Percentiles rank a stretch among this genome's conserved stretches.
phyloP scores from a whole-genome alignment of 1,140 invertebrate species.

The Hyles vespertilio region DNA sequence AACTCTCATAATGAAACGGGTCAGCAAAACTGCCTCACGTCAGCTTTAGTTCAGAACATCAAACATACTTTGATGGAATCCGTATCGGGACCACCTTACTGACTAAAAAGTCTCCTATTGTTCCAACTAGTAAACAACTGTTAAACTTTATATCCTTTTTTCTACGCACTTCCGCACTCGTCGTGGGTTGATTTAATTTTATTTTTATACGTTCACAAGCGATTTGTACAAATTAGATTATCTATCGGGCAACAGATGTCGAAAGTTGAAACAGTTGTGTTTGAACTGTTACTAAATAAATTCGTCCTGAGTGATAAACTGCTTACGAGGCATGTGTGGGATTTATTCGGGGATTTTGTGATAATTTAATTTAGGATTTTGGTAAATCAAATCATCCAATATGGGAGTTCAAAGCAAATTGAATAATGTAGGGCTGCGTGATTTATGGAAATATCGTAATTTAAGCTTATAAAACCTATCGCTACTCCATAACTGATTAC shows the following conservation, averaged over 20 bases:
- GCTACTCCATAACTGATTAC: too few relatives aligned
- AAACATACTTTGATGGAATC: too few relatives aligned
- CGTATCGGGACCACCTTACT: too few relatives aligned
- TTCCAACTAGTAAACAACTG: conserved; percentile 10
- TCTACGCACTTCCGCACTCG: conserved; percentile 12
- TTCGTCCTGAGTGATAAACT: too few relatives aligned
- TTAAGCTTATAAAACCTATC: too few relatives aligned
- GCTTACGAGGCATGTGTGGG: conserved; percentile 1
- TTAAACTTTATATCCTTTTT: conserved; percentile 17
- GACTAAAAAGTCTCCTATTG: too few relatives aligned
- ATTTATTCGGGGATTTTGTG: not conserved
- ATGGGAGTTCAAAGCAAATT: too few relatives aligned
- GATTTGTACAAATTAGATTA: conserved; percentile 55
- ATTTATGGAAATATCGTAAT: too few relatives aligned
- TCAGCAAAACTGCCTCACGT: too few relatives aligned
- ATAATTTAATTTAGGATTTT: not conserved
- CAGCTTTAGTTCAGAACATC: too few relatives aligned
- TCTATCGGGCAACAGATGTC: conserved; percentile 23
- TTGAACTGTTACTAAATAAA: conserved; percentile 9
- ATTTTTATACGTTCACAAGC: conserved; percentile 36
- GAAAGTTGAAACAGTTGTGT: conserved; percentile 27
- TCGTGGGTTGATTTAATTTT: conserved; percentile 16
- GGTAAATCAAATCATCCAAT: not conserved
- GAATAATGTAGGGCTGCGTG: too few relatives aligned
- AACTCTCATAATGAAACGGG: too few relatives aligned